Evolutionary conservation across 2,888 invertebrate species (phyloP), one percentile per base, ranked within the genome.

Genomic region (Rotaria macrura): DNA sequence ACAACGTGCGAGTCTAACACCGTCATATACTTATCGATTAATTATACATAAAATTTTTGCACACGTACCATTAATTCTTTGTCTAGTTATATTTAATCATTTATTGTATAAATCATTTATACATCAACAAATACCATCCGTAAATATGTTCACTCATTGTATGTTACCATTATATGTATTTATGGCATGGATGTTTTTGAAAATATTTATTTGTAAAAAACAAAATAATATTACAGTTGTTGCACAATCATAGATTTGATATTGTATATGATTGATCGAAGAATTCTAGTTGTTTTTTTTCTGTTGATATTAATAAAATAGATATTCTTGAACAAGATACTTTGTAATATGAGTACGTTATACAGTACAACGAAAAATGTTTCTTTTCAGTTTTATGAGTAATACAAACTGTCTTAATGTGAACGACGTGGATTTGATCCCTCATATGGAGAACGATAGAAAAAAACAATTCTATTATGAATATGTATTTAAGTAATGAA

Each of bases 171-270:
- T 74, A 17, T 74, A 74, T 43, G 23, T 74, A 40, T 43, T 38
- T 23, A 43, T 14, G 40, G 74, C 40, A 10, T 74, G 74, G 74
- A 25, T 38, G 23, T 74, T 74, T 43, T 74, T 74, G 14, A 74
- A 74, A 43, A 74, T 74, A 74, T 74, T 74, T 74, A 17, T 74
- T 38, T 74, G 74, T 74, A 74, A 74, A 74, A 65, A 65, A 34
- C 65, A 65, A 34, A 65, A 34, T 65, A 65, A 65, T 65, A 65
- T 65, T 34, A 65, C 65, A 34, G 14, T 65, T 65, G 65, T 34
- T 65, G 34, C n/a, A 34, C 65, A 65, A 34, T 65, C 65, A 29
- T 65, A 65, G 65, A 34, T 65, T 55, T 9, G 10, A 43, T 43
- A 43, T 43, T 43, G 43, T 43, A 43, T 43, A 43, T 43, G 10